phyloP scores from a whole-genome alignment of 2,888 invertebrate genomes.

The Steinernema carpocapsae region DNA sequence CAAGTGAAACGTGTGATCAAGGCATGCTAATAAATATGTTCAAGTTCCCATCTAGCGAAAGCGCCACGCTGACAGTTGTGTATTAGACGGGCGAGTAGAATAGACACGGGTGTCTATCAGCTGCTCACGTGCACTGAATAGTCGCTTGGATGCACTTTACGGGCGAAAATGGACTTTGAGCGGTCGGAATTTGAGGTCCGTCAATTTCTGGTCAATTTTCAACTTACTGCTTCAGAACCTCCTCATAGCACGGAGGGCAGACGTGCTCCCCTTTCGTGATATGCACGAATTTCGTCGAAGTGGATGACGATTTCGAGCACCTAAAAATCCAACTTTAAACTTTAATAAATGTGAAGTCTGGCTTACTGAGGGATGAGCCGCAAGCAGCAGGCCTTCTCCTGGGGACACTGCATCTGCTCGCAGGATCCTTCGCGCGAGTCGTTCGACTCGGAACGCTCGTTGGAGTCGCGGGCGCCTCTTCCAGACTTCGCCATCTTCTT shows the following conservation, averaged over 20 bases:
- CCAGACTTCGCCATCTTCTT: constrained; percentile 43
- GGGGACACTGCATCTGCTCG: constrained; percentile 51
- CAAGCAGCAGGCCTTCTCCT: constrained; percentile 46
- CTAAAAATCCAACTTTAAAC: neutral
- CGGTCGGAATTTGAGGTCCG: too few relatives aligned
- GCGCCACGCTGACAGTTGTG: too few relatives aligned
- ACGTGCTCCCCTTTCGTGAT: constrained; percentile 53
- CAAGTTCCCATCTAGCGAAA: too few relatives aligned
- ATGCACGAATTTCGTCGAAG: constrained; percentile 46
- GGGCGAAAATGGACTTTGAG: too few relatives aligned
- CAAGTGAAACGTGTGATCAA: too few relatives aligned
- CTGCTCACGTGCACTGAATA: too few relatives aligned
- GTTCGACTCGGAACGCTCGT: constrained; percentile 18
- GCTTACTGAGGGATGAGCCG: constrained; percentile 38
- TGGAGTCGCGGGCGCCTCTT: constrained; percentile 24
- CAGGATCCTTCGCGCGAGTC: constrained; percentile 52
- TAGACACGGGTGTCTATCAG: too few relatives aligned
- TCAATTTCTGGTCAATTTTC: too few relatives aligned
- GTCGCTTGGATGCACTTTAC: too few relatives aligned
- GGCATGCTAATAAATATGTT: too few relatives aligned
- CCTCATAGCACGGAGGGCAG: constrained; percentile 53
- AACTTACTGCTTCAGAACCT: constrained; percentile 49
- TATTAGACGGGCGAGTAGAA: too few relatives aligned
- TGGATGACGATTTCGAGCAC: constrained; percentile 5
- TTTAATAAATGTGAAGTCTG: neutral